phyloP scores from a whole-genome alignment of 2,113 vertebrate species.

The Donacobius atricapilla region DNA sequence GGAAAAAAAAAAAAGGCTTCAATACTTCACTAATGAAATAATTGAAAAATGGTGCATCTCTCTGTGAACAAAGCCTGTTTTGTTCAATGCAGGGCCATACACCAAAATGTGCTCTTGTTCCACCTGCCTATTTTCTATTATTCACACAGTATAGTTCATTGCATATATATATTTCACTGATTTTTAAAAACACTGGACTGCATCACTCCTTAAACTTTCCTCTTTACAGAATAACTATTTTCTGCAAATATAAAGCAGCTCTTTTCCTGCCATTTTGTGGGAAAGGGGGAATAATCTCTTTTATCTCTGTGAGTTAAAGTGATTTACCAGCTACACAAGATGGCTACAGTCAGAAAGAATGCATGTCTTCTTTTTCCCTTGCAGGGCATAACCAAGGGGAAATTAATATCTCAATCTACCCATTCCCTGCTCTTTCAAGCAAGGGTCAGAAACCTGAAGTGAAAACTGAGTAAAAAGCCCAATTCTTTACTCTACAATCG shows the following conservation, averaged over 20 bases:
- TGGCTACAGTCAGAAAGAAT: not conserved
- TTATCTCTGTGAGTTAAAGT: not conserved
- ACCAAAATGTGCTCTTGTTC: not conserved
- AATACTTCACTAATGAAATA: not conserved
- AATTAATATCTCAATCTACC: not conserved
- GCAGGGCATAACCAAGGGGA: not conserved
- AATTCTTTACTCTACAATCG: not conserved
- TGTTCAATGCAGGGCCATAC: not conserved
- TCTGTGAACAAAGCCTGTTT: not conserved
- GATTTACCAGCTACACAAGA: not conserved
- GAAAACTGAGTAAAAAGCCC: not conserved
- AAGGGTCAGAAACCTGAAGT: constrained; percentile 10
- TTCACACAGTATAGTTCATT: not conserved
- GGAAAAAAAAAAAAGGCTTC: not conserved
- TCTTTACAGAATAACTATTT: not conserved
- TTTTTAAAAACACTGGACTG: not conserved
- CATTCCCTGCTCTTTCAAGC: not conserved
- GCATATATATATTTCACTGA: not conserved
- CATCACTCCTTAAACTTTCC: not conserved
- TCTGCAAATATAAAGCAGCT: not conserved
- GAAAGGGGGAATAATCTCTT: not conserved
- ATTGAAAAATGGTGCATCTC: not conserved
- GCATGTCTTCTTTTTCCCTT: not conserved
- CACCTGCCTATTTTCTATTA: not conserved
- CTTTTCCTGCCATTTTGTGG: not conserved